A percentile compares a stretch with the other conserved stretches of the same genome.
phyloP scores from a whole-genome alignment of 2,113 vertebrate species.

The Rostratula benghalensis region DNA sequence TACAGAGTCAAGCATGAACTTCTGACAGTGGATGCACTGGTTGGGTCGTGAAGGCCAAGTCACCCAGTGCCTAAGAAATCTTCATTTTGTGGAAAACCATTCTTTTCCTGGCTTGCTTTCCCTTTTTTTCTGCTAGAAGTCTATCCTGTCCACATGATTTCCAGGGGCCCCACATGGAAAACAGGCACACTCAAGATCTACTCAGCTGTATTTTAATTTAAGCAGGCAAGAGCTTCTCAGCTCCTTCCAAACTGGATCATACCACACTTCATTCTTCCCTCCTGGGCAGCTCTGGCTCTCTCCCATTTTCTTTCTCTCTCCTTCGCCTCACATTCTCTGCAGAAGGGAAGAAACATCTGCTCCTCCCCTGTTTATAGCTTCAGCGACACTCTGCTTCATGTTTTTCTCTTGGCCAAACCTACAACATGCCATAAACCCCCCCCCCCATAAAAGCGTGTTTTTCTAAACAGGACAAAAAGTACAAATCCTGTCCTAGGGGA shows the following conservation, averaged over 20 bases:
- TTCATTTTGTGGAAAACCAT: not conserved
- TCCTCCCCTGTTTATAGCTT: not conserved
- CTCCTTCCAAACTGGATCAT: not conserved
- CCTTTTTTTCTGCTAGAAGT: not conserved
- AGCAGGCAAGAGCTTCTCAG: not conserved
- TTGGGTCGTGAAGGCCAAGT: not conserved
- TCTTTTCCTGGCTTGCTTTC: not conserved
- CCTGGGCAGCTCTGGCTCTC: not conserved
- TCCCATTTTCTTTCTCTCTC: not conserved
- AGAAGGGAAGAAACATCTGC: not conserved
- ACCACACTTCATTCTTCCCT: not conserved
- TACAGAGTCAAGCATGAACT: not conserved
- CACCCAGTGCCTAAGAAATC: not conserved
- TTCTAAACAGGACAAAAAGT: not conserved
- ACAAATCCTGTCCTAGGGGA: not conserved
- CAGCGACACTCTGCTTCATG: not conserved
- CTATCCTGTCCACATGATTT: not conserved
- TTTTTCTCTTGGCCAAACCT: not conserved
- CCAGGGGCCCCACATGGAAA: not conserved
- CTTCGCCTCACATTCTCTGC: not conserved
- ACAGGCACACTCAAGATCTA: not conserved
- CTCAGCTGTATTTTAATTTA: not conserved
- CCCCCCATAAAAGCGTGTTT: too few relatives aligned
- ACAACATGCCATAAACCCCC: not conserved
- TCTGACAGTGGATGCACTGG: accelerated